Percentiles rank a stretch among this genome's conserved stretches.
Evolutionary conservation across 2,113 vertebrate genomes (phyloP).

Genomic region (Anolis sagrei): DNA sequence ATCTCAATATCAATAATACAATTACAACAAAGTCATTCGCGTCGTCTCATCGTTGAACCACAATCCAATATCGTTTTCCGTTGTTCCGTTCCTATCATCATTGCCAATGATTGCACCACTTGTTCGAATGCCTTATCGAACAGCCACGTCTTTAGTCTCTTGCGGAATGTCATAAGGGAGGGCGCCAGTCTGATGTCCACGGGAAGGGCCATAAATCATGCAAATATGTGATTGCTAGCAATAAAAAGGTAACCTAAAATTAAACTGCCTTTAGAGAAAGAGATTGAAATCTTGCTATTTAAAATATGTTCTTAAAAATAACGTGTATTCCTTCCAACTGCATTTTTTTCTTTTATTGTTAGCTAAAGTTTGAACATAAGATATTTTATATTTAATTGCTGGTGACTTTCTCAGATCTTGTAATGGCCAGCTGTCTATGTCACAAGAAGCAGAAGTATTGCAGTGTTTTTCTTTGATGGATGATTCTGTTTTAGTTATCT

Average conservation of each 20-base stretch:
- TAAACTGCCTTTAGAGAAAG: conserved; percentile 16
- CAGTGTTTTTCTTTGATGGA: conserved; percentile 49
- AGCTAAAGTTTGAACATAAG: conserved; percentile 68
- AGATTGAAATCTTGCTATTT: conserved; percentile 50
- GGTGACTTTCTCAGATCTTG: conserved; percentile 66
- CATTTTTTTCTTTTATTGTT: conserved; percentile 50
- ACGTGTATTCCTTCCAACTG: conserved; percentile 38
- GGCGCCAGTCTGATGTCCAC: too few relatives aligned
- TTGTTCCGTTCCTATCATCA: too few relatives aligned
- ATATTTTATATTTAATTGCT: conserved; percentile 64
- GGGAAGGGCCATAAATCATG: neutral
- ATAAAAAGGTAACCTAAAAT: neutral
- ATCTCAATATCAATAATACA: too few relatives aligned
- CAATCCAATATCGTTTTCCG: too few relatives aligned
- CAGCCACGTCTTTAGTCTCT: too few relatives aligned
- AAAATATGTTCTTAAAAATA: conserved; percentile 68
- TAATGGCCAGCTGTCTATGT: conserved; percentile 44
- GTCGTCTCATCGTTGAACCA: too few relatives aligned
- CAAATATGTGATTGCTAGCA: neutral
- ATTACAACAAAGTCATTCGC: too few relatives aligned
- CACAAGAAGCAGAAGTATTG: conserved; percentile 61
- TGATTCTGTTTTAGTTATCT: conserved; percentile 55
- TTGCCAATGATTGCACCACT: too few relatives aligned
- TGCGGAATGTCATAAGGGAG: too few relatives aligned
- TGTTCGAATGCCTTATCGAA: too few relatives aligned